Evolutionary conservation across 2,113 vertebrate species (phyloP), one percentile per base, ranked within the genome.

Genomic region (Myotis davidii): DNA sequence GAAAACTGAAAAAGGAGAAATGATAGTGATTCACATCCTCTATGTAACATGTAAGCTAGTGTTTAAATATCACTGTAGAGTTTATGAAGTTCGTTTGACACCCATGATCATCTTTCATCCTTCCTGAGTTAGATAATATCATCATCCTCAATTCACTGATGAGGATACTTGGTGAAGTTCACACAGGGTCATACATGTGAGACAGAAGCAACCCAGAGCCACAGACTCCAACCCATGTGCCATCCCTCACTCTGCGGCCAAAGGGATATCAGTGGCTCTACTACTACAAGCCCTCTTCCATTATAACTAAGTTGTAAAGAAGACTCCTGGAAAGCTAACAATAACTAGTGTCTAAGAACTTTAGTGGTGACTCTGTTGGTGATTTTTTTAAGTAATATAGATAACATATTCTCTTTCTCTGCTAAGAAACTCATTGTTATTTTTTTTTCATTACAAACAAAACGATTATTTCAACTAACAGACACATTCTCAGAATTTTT

Each of bases 171-270:
- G 14, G 3, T 76, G 50, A 88, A 70, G 77, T 45, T 54, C 34
- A 59, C 29, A 67, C 23, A 48, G 34, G 39, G 56, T 52, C 20
- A 56, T 25, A 69, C 3, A 29, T 32, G 17, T 69, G 48, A 52
- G 20, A 61, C 9, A 73, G 23, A 29, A 95, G 18, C 23, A 74
- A 87, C 4, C 13, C 48, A 88, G 6, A 61, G 23, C 18, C 72
- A 14, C 0, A 1, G 52, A 34, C 13, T 65, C 27, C 45, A 69
- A 39, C 2, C n/a, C 59, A n/a, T 4, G 1, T 6, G 59, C 6
- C 11, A 20, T 64, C 23, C n/a, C 9, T 34, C 3, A 32, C 21
- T 92, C 34, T n/a, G 29, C 25, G 56, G 27, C 37, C 32, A 83
- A n/a, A 56, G 0, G n/a, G 45, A 0, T 59, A 70, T 45, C 81